Evolutionary conservation across 2,113 vertebrate species (phyloP), one percentile per base, ranked within the genome.

Genomic region (Athene noctua): DNA sequence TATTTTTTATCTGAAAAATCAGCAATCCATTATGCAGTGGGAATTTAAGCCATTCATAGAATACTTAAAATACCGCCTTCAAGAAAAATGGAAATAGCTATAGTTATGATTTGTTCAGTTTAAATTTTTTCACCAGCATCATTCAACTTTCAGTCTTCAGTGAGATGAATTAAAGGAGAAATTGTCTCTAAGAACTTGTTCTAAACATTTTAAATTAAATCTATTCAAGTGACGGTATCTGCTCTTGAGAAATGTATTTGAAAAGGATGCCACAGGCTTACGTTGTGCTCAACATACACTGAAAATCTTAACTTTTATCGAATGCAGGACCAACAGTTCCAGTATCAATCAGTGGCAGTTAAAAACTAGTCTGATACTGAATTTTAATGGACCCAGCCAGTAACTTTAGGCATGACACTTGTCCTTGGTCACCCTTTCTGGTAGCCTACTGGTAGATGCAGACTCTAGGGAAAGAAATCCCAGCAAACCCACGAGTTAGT

Each of bases 21-120:
- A 91, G 83, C 94, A 94, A 89, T 72, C 42, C 40, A 85, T 94
- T 97, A 95, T 67, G 54, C 29, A 62, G n/a, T 88, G 29, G n/a
- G 20, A 23, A 84, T 63, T 66, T 32, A 87, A 95, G 40, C 20
- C 80, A 77, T 94, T 96, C 58, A 89, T 17, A 72, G 80, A 75
- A 75, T 13, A 82, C 57, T 77, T 85, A 70, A 89, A 95, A 94
- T 58, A 72, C 25, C 85, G 27, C 46, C 70, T 81, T 79, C 40
- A 85, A 89, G 72, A 90, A 85, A 95, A 92, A 79, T 42, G 34
- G n/a, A 90, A 85, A 92, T 61, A 87, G 29, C 54, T 85, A 38
- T 36, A 58, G 51, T 51, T 71, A 74, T 63, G 19, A 74, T 85
- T 80, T 65, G 10, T 85, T 92, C 77, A 57, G 30, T 67, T 93